Evolutionary conservation across 2,113 vertebrate genomes (phyloP), one percentile per base, ranked within the genome.

Genomic region (Brachypteracias leptosomus): DNA sequence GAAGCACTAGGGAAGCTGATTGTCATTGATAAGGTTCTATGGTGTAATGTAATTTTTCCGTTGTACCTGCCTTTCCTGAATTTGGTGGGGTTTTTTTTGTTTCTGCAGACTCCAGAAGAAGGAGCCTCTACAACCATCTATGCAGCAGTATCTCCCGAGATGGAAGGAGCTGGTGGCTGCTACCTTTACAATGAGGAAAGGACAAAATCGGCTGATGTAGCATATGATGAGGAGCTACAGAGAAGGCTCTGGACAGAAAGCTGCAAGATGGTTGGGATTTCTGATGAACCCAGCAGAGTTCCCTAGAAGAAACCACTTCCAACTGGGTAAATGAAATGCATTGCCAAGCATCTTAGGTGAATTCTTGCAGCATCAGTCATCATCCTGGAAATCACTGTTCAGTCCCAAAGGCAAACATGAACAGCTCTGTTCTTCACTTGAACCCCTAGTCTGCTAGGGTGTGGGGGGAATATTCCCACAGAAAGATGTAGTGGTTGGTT

Each of bases 151-250:
- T 85, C 98, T 0, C 92, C 98, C 0, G 97, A 98, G 72, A 86
- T 99, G 96, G 99, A 99, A 90, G 99, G 98, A 2, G 90, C 97
- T 8, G 99, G 99, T 0, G 96, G 98, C 81, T 98, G 97, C 68
- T 99, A 99, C 97, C 97, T 99, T 52, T 99, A 98, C 96, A 99
- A 99, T 16, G 98, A 99, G 51, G 66, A 96, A 38, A 98, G 97
- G 93, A 98, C 86, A 18, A 90, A 82, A 88, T 99, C 99, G 0
- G 97, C 98, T 4, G 74, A 93, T 0, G 0, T 94, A 16, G 97
- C 99, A 1, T 99, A 99, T 22, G 96, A 99, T 59, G 81, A 66
- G 2, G 93, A 97, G 40, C 96, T 99, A 22, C 99, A 99, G 89
- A 97, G 80, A 17, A 68, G 95, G 78, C 97, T 99, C 82, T 99